These are phyloP conservation scores for Rhagium mordax DNA, from an alignment of 2,888 invertebrate species.

Conservation along the genomic window DNA sequence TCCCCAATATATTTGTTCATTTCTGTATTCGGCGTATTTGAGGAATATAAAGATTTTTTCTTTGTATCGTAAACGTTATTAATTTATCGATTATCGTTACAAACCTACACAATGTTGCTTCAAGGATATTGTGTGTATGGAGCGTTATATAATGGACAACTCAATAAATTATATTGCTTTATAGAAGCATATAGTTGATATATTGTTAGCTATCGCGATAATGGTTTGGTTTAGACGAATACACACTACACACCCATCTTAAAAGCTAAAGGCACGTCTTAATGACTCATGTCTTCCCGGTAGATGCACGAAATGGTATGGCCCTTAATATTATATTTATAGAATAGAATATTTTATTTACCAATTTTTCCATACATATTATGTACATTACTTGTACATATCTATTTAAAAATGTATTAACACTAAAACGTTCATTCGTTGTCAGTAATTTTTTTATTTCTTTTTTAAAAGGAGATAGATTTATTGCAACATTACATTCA, in stretches of 20 bases:
- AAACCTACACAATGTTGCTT: not conserved
- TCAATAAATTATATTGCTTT: constrained; percentile 6
- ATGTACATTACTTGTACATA: too few relatives aligned
- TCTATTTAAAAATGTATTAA: too few relatives aligned
- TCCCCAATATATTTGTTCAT: too few relatives aligned
- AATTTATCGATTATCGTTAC: not conserved
- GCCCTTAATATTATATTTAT: not conserved
- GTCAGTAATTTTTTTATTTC: too few relatives aligned
- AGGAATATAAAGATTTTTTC: not conserved
- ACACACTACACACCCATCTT: constrained; percentile 1
- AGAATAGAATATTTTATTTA: not conserved
- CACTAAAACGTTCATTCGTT: too few relatives aligned
- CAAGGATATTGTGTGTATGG: not conserved
- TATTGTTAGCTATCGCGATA: not conserved
- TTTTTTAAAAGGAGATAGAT: too few relatives aligned
- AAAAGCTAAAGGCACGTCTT: not conserved
- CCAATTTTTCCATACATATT: too few relatives aligned
- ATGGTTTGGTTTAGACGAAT: not conserved
- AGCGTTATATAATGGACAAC: not conserved
- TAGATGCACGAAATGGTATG: not conserved
- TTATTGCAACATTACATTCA: too few relatives aligned
- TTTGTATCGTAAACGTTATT: not conserved
- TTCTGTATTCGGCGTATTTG: not conserved
- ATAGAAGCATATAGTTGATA: constrained; percentile 9
- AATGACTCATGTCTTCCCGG: not conserved